Evolutionary conservation across 2,113 vertebrate genomes (phyloP).

Genomic region (Pogona vitticeps): DNA sequence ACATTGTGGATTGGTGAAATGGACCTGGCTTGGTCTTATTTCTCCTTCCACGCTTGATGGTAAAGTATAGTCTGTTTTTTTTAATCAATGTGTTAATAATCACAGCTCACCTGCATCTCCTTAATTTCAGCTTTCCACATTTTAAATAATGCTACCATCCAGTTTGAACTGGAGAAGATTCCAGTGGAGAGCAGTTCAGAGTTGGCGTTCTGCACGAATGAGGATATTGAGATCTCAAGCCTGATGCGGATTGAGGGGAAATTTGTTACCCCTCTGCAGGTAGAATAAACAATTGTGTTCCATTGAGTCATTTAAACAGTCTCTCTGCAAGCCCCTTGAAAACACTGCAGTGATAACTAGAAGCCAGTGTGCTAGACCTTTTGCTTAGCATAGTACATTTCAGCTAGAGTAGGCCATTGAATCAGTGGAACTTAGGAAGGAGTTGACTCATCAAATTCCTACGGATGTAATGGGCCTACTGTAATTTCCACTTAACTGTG

Average conservation of each 20-base stretch:
- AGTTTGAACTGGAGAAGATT: slow-evolving; percentile 92
- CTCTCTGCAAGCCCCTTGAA: too few species aligned
- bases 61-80: too few species aligned
- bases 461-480: too few species aligned
- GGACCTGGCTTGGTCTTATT: too few species aligned
- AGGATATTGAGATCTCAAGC: slow-evolving; percentile 81
- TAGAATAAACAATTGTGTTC: slow-evolving; percentile 60
- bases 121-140: slow-evolving; percentile 91
- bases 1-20: background rate
- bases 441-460: too few species aligned
- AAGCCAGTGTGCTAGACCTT: too few species aligned
- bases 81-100: background rate
- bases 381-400: too few species aligned
- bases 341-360: too few species aligned
- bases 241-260: slow-evolving; percentile 91
- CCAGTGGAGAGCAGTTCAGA: slow-evolving; percentile 79
- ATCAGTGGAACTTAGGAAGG: too few species aligned
- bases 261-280: slow-evolving; percentile 94
- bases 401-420: too few species aligned
- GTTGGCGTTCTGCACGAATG: slow-evolving; percentile 76
- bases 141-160: slow-evolving; percentile 93
- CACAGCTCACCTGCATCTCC: background rate
- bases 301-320: too few species aligned
- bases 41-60: background rate
- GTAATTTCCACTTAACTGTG: too few species aligned